A percentile compares a stretch with the other conserved stretches of the same genome.
Evolutionary conservation across 2,888 invertebrate species (phyloP).

Genomic region (Troides aeacus): DNA sequence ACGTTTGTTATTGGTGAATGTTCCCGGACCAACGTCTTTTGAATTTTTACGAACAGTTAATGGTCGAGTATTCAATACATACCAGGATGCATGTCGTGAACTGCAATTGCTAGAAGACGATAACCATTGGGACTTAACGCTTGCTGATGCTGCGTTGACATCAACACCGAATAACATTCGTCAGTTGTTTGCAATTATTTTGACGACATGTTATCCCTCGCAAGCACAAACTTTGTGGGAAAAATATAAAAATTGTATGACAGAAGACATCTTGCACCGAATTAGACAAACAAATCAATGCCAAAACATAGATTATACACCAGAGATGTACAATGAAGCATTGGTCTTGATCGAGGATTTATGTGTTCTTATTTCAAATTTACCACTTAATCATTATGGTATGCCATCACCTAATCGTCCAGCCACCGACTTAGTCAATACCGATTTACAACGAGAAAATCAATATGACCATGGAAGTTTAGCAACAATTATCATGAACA

Average conservation of each 20-base stretch:
- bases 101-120: constrained; percentile 1
- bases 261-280: not conserved
- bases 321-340: constrained; percentile 43
- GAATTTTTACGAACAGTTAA: constrained; percentile 19
- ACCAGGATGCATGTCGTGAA: constrained; percentile 33
- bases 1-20: constrained; percentile 32
- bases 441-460: constrained; percentile 36
- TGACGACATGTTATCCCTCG: constrained; percentile 38
- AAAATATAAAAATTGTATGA: constrained; percentile 39
- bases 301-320: constrained; percentile 8
- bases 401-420: constrained; percentile 36
- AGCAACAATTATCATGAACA: constrained; percentile 30
- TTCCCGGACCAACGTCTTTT: constrained; percentile 35
- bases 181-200: constrained; percentile 39
- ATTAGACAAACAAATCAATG: constrained; percentile 30
- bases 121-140: constrained; percentile 14
- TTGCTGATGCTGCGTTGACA: constrained; percentile 14
- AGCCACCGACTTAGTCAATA: constrained; percentile 29
- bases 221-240: constrained; percentile 34
- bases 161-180: constrained; percentile 18
- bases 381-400: constrained; percentile 20
- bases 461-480: constrained; percentile 33
- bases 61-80: constrained; percentile 23
- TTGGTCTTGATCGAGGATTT: constrained; percentile 42
- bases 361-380: constrained; percentile 37